phyloP scores from a whole-genome alignment of 2,797 vertebrate genomes.

The Neostethus bicornis region DNA sequence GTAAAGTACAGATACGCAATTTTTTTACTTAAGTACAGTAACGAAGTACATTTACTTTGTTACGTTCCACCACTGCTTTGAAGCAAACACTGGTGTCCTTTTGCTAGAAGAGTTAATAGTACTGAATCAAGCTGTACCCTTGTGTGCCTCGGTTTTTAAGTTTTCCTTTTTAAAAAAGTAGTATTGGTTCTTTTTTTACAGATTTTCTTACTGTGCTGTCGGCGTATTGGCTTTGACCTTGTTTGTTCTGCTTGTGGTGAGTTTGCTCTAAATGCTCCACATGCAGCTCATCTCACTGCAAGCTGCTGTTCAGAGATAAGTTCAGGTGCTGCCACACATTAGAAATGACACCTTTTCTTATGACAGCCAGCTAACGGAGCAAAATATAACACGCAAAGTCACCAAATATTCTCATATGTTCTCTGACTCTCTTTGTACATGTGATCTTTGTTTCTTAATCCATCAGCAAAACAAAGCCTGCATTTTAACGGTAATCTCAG shows the following conservation, averaged over 20 bases:
- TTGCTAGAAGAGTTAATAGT: background rate
- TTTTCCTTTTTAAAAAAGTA: too few relatives aligned
- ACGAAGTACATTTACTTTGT: too few relatives aligned
- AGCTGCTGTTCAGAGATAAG: slow-evolving; percentile 30
- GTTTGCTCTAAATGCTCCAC: slow-evolving; percentile 9
- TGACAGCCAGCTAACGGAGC: slow-evolving; percentile 30
- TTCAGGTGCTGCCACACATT: slow-evolving; percentile 20
- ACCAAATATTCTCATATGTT: slow-evolving; percentile 10
- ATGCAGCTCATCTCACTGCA: slow-evolving; percentile 16
- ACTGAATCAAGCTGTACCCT: background rate
- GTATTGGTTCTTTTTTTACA: background rate
- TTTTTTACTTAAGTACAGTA: too few relatives aligned
- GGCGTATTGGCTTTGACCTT: slow-evolving; percentile 17
- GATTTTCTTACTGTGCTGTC: slow-evolving; percentile 11
- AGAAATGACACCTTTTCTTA: slow-evolving; percentile 12
- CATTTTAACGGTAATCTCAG: too few relatives aligned
- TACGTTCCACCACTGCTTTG: too few relatives aligned
- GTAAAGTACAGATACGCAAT: too few relatives aligned
- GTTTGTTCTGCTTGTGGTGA: slow-evolving; percentile 24
- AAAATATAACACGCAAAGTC: slow-evolving; percentile 4
- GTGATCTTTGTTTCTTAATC: background rate
- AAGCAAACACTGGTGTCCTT: background rate
- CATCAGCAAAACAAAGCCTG: too few relatives aligned
- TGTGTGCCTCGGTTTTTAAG: background rate
- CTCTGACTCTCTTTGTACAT: background rate